Evolutionary conservation across 2,888 invertebrate species (phyloP), one percentile per base, ranked within the genome.

Genomic region (Disparrhopalites patrizii): DNA sequence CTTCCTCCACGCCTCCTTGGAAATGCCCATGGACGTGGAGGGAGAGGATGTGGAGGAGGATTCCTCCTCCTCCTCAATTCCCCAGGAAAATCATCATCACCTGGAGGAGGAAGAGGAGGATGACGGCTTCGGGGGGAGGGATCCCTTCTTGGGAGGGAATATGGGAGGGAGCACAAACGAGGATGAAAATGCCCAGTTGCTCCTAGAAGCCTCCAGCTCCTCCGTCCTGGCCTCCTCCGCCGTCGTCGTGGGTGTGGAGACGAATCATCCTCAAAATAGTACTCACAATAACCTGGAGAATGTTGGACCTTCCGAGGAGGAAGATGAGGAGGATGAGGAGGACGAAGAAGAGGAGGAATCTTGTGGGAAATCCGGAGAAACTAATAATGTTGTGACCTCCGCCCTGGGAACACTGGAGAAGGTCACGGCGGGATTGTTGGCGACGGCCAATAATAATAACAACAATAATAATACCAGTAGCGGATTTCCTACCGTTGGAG

Each of bases 381-480:
- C 30, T 30, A 25, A 33, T 4, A 28, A 38, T 47, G 60, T 20
- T 18, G 62, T 33, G 51, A 31, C 43, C 38, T 18, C 25, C 30
- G 31, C 56, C 23, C 43, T 75, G 68, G 73, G 73, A 47, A 72
- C 69, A 47, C 66, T 75, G 40, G 73, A 71, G 57, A 73, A 75
- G 69, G 75, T 75, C 10, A 68, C 75, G 56, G 75, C 73, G 33
- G 75, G 75, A 50, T 66, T 75, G 30, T 60, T 75, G 10, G 75
- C 73, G 50, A 66, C 75, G 3, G 73, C 72, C 30, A 69, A 68
- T 8, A 68, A 65, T 15, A 75, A 61, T 56, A 72, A 66, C 60
- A 75, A 73, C 63, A 75, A 75, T 57, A 75, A 73, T 60, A 73
- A 73, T 57, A 73, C 71, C 60, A 73, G 69, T 52, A 73, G 68